Conservation (phyloP, 2,113 vertebrate genomes). For the Neomonachus schauinslandi region DNA sequence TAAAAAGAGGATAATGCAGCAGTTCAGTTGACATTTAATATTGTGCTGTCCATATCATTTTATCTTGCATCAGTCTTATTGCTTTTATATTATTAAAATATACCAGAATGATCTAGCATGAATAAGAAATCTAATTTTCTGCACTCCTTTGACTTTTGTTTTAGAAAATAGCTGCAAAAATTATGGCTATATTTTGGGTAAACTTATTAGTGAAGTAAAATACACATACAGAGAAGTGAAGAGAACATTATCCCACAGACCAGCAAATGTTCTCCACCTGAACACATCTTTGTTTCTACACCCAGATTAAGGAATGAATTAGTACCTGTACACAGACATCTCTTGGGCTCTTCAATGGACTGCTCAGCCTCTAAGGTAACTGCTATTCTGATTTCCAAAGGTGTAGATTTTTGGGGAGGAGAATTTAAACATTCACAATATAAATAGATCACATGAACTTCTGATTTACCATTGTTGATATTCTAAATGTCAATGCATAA, state of each 20-base stretch:
- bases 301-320: neutral
- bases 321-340: neutral
- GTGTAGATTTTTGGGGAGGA: neutral
- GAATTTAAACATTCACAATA: slow-evolving; percentile 28
- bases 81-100: slow-evolving; percentile 67
- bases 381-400: neutral
- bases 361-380: neutral
- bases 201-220: neutral
- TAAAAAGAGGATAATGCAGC: slow-evolving; percentile 60
- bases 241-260: neutral
- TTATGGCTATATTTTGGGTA: neutral
- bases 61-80: slow-evolving; percentile 57
- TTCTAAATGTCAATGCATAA: neutral
- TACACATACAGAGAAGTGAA: neutral
- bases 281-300: neutral
- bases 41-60: slow-evolving; percentile 44
- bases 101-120: neutral
- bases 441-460: slow-evolving; percentile 38
- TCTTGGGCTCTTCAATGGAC: neutral
- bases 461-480: neutral
- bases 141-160: slow-evolving; percentile 25
- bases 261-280: neutral
- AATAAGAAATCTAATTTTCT: slow-evolving; percentile 41
- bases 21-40: slow-evolving; percentile 73
- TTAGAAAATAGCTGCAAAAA: slow-evolving; percentile 24